phyloP scores from a whole-genome alignment of 2,113 vertebrate genomes.

The Pedionomus torquatus region DNA sequence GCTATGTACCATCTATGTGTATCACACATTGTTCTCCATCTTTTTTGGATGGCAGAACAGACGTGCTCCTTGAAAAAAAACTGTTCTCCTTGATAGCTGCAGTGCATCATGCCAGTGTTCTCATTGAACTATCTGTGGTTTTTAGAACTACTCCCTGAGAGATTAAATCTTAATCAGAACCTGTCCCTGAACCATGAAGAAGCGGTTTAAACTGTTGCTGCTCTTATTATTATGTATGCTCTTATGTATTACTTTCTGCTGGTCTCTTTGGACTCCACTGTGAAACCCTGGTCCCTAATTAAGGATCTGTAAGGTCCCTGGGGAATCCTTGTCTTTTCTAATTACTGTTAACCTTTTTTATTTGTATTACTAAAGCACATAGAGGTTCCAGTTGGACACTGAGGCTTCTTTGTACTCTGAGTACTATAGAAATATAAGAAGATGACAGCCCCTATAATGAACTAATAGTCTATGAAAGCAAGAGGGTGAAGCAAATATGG shows the following conservation, averaged over 20 bases:
- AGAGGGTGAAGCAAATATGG: not conserved
- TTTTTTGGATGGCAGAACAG: not conserved
- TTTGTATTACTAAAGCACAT: not conserved
- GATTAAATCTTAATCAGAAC: conserved; percentile 41
- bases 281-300: not conserved
- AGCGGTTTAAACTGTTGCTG: not conserved
- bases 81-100: not conserved
- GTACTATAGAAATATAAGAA: not conserved
- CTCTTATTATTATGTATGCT: too few relatives aligned
- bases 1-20: not conserved
- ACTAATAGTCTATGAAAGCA: not conserved
- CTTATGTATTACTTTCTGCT: not conserved
- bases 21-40: not conserved
- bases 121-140: not conserved
- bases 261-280: not conserved
- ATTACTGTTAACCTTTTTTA: conserved; percentile 50
- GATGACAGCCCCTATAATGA: not conserved
- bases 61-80: not conserved
- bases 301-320: conserved; percentile 4
- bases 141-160: not conserved
- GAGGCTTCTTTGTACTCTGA: not conserved
- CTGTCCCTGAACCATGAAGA: not conserved
- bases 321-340: conserved; percentile 32
- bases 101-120: not conserved
- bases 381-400: conserved; percentile 6